phyloP scores from a whole-genome alignment of 2,113 vertebrate species.

The Oncorhynchus masou region DNA sequence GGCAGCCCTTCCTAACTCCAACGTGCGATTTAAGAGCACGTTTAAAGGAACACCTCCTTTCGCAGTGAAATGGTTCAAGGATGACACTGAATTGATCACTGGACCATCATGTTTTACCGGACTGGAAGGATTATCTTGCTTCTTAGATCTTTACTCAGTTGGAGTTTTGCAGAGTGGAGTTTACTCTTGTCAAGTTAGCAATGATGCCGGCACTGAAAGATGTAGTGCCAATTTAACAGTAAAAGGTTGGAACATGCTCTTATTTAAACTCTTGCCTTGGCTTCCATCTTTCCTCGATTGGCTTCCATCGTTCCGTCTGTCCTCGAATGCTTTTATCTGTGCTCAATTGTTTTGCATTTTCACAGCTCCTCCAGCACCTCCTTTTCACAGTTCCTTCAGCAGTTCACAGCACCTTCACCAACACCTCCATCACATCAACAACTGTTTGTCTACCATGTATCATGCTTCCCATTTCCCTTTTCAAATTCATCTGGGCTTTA shows the following conservation, averaged over 20 bases:
- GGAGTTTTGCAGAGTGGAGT: conserved; percentile 83
- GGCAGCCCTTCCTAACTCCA: conserved; percentile 83
- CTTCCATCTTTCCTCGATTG: conserved; percentile 11
- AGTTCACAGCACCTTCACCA: conserved; percentile 7
- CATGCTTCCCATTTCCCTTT: conserved; percentile 24
- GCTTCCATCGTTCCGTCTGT: no score
- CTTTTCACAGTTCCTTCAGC: conserved; percentile 19
- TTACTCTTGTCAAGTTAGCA: conserved; percentile 94
- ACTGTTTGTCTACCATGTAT: background rate
- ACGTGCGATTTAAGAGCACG: conserved; percentile 87
- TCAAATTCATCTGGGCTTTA: conserved; percentile 24
- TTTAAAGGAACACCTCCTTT: conserved; percentile 94
- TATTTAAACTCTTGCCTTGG: conserved; percentile 26
- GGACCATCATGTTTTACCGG: conserved; percentile 90
- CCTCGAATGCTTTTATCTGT: background rate
- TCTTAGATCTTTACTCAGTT: conserved; percentile 92
- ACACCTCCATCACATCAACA: conserved; percentile 1
- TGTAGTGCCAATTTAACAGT: conserved; percentile 85
- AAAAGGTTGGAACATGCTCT: conserved; percentile 73
- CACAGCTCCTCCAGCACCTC: conserved; percentile 10
- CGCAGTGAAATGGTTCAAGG: conserved; percentile 93
- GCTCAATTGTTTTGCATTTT: conserved; percentile 26
- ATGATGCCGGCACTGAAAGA: conserved; percentile 92
- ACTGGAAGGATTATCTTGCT: conserved; percentile 84
- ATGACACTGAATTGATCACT: conserved; percentile 87